Conservation (phyloP, 92 coral and sea anemone genomes). For the Parazoanthus atlanticus region DNA sequence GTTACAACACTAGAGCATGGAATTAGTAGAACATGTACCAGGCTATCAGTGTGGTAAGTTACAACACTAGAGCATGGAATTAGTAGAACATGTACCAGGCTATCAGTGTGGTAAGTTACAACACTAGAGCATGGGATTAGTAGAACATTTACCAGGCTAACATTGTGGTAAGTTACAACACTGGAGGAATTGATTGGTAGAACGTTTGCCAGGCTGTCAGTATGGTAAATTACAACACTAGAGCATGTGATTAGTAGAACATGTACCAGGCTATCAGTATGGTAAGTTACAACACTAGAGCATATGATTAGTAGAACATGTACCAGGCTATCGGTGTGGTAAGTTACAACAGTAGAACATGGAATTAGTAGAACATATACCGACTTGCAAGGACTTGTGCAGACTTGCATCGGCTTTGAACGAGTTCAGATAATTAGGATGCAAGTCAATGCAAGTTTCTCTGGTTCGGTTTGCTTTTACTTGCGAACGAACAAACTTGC, state of each 20-base stretch:
- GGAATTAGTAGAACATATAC: too few relatives aligned
- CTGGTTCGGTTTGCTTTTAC: too few relatives aligned
- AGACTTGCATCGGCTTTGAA: too few relatives aligned
- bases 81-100: constrained; percentile 86
- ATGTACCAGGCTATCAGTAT: constrained; percentile 86
- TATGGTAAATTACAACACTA: constrained; percentile 70
- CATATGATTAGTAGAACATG: constrained; percentile 89
- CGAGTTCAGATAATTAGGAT: too few relatives aligned
- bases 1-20: constrained; percentile 60
- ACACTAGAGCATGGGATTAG: constrained; percentile 74
- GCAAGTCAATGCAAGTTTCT: too few relatives aligned
- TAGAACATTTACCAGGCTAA: constrained; percentile 79
- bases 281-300: constrained; percentile 66
- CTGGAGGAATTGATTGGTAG: too few relatives aligned
- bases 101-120: constrained; percentile 72
- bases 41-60: constrained; percentile 77
- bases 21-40: constrained; percentile 89
- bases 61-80: constrained; percentile 67
- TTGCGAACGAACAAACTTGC: too few relatives aligned
- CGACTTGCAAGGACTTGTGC: too few relatives aligned
- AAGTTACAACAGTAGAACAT: constrained; percentile 40
- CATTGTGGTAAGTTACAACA: too few relatives aligned
- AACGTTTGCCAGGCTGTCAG: constrained; percentile 81
- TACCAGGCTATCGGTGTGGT: constrained; percentile 85
- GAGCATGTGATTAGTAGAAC: constrained; percentile 73